Percentiles rank a stretch among this genome's conserved stretches.
Conservation (phyloP, 1,140 invertebrate genomes). For the Drosophila triauraria region DNA sequence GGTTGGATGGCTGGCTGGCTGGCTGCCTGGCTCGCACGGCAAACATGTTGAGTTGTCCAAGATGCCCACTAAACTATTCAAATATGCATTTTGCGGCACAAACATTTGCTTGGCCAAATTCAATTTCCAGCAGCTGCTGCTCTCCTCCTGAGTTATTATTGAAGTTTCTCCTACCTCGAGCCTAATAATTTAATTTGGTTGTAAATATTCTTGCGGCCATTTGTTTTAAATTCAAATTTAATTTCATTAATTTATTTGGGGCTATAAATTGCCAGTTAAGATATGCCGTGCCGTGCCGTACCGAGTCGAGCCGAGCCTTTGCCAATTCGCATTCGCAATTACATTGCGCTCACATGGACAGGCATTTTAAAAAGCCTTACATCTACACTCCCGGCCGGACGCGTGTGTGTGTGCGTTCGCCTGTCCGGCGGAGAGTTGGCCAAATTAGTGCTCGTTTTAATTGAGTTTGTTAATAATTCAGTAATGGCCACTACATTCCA, state of each 20-base stretch:
- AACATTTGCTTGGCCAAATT: constrained; percentile 71
- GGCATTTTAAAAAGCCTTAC: constrained; percentile 65
- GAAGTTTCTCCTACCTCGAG: constrained; percentile 28
- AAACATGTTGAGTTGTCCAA: constrained; percentile 38
- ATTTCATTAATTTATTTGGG: constrained; percentile 82
- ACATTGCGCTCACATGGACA: constrained; percentile 58
- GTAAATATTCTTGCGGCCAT: constrained; percentile 64
- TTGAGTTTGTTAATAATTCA: constrained; percentile 83
- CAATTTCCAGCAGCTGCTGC: constrained; percentile 44
- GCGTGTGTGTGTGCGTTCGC: constrained; percentile 28
- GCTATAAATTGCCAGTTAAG: constrained; percentile 77
- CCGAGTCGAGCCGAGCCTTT: constrained; percentile 1
- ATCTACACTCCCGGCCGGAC: neutral
- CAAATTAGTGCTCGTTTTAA: constrained; percentile 80
- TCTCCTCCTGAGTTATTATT: constrained; percentile 32
- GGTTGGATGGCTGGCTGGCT: constrained; percentile 6
- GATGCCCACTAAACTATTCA: constrained; percentile 62
- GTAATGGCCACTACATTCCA: constrained; percentile 69
- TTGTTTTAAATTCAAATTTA: constrained; percentile 76
- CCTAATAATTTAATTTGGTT: constrained; percentile 76
- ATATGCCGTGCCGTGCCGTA: constrained; percentile 31
- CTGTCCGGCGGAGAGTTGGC: constrained; percentile 38
- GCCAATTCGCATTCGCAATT: constrained; percentile 47
- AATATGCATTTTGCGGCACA: constrained; percentile 65
- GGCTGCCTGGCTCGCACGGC: constrained; percentile 14